Base-by-base conservation (phyloP, 1,140 invertebrate species). In the Frieseomelitta varia region DNA sequence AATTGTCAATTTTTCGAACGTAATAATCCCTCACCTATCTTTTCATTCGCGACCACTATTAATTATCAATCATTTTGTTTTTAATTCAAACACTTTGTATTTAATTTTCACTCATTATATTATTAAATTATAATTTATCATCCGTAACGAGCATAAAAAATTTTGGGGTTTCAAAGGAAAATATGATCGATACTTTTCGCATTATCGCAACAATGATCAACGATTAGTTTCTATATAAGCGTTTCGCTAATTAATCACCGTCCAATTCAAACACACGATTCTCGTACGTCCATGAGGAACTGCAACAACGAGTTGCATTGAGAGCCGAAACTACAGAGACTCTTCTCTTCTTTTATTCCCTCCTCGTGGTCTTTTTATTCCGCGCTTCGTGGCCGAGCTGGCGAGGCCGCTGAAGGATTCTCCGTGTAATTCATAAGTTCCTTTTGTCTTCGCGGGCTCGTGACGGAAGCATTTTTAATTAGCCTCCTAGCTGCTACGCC, bases 381-480 rank as follows among this genome's bases (percentile, higher is more conserved):
- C 19, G 71, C 11, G 27, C 12, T 63, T 69, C 24, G 14, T 51
- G 47, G 39, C 17, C 47, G 47, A 47, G 47, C 15, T 24, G 47
- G 24, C 24, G n/a, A 27, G 39, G 39, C 39, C 24, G 21, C 47
- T 79, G 17, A 67, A 77, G 76, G 76, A 84, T 79, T 53, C 82
- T 81, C 27, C 71, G 39, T 73, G 77, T 58, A 80, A 87, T 85
- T 87, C 73, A 72, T 71, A 85, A 85, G 75, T 86, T 86, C 65
- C 86, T 79, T 81, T 88, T 86, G 86, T 88, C 79, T 88, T 76
- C 27, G 58, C 53, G 21, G 73, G 58, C 53, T 81, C 72, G 79
- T 87, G 77, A 85, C 85, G 79, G 63, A 85, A 88, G 79, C 82
- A 88, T 88, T 88, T 88, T 88, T 88, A 88, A 88, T 88, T 88